phyloP scores from a whole-genome alignment of 1,140 invertebrate genomes.

The Camponotus pennsylvanicus region DNA sequence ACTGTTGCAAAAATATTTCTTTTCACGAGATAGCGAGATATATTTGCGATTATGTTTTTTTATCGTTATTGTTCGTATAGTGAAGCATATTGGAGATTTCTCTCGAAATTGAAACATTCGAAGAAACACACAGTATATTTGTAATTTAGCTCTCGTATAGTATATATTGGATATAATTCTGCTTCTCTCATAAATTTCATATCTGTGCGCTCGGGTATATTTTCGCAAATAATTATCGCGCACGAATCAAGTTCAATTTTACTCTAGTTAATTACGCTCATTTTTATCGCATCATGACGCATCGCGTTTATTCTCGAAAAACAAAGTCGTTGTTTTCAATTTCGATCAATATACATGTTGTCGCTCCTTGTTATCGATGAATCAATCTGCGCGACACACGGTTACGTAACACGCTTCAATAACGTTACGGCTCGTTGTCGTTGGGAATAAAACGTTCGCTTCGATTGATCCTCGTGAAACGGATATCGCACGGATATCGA shows the following conservation, averaged over 20 bases:
- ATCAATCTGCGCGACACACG: not conserved
- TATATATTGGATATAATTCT: slow-evolving; percentile 23
- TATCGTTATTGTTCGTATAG: not conserved
- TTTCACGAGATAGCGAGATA: not conserved
- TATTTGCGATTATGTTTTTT: not conserved
- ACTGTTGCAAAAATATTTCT: not conserved
- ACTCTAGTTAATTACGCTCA: slow-evolving; percentile 4
- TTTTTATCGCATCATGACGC: not conserved
- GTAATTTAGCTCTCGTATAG: slow-evolving; percentile 10
- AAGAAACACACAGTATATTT: not conserved
- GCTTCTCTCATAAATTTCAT: slow-evolving; percentile 3
- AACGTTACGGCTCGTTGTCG: not conserved
- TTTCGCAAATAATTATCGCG: not conserved
- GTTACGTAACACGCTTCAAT: slow-evolving; percentile 18
- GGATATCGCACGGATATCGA: not conserved
- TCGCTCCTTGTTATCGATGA: slow-evolving; percentile 17
- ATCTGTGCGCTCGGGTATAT: not conserved
- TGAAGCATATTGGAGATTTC: not conserved
- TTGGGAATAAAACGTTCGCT: slow-evolving; percentile 1
- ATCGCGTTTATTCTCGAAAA: slow-evolving; percentile 9
- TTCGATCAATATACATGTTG: not conserved
- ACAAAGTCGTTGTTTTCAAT: not conserved
- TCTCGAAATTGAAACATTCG: not conserved
- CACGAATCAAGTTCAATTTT: not conserved
- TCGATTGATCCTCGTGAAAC: slow-evolving; percentile 1